These are phyloP conservation scores for Montipora sp. DNA, from an alignment of 64 coral and sea anemone species.

Conservation along the genomic window DNA sequence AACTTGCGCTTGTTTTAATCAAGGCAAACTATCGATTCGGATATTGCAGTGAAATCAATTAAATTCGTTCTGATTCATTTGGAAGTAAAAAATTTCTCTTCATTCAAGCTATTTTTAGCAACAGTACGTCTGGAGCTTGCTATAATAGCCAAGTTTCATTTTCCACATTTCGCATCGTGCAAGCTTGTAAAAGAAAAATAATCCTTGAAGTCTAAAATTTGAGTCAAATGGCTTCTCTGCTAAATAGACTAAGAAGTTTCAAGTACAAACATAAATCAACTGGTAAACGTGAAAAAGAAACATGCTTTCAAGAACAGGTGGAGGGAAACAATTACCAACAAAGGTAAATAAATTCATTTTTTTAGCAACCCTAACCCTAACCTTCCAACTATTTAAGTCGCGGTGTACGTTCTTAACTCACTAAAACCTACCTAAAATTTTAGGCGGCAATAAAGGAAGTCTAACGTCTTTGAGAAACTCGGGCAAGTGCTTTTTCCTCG, in stretches of 20 bases:
- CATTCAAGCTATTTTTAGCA: not conserved
- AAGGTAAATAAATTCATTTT: not conserved
- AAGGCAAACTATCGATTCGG: too few species aligned
- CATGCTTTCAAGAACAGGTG: not conserved
- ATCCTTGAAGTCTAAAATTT: not conserved
- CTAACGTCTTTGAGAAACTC: constrained; percentile 77
- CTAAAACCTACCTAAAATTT: constrained; percentile 89
- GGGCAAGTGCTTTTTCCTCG: constrained; percentile 70
- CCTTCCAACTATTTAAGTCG: not conserved
- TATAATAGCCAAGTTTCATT: constrained; percentile 4
- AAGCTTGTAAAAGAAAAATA: not conserved
- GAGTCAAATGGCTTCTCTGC: not conserved
- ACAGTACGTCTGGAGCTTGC: too few species aligned
- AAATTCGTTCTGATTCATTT: too few species aligned
- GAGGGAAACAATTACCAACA: not conserved
- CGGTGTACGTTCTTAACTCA: not conserved
- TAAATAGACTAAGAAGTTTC: not conserved
- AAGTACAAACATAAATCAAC: not conserved
- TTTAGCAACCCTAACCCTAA: not conserved
- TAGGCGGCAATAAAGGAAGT: constrained; percentile 82
- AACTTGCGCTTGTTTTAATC: too few species aligned
- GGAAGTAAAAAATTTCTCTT: too few species aligned
- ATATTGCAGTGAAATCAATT: too few species aligned
- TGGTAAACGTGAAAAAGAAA: not conserved
- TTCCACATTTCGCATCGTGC: not conserved